A percentile compares a stretch with the other conserved stretches of the same genome.
Evolutionary conservation across 2,113 vertebrate genomes (phyloP).

Genomic region (Gnathonemus longibarbis): DNA sequence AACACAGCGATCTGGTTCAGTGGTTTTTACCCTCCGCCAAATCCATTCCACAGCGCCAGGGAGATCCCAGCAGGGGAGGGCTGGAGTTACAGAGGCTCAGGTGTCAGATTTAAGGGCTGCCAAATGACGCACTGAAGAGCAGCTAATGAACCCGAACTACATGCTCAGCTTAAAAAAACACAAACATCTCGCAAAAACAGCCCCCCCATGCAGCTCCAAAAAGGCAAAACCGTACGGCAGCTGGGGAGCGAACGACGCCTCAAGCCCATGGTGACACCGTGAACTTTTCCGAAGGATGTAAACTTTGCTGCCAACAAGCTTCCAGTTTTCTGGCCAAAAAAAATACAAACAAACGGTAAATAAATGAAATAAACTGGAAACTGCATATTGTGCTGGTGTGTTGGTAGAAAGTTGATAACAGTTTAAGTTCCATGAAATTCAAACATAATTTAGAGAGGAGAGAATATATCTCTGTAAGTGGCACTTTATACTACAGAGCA

Average conservation of each 20-base stretch:
- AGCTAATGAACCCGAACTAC: not conserved
- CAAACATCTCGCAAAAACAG: not conserved
- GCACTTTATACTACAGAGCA: not conserved
- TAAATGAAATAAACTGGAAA: not conserved
- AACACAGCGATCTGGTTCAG: not conserved
- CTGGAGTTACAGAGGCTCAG: not conserved
- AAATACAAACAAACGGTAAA: not conserved
- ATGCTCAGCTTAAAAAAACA: not conserved
- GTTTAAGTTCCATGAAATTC: not conserved
- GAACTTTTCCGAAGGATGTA: not conserved
- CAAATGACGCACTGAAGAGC: not conserved
- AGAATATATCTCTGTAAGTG: not conserved
- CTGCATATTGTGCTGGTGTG: not conserved
- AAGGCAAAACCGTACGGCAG: not conserved
- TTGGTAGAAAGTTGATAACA: not conserved
- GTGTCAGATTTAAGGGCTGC: not conserved
- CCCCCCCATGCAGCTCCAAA: not conserved
- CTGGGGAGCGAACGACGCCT: not conserved
- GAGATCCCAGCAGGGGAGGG: not conserved
- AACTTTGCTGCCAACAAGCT: not conserved
- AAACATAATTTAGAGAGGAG: not conserved
- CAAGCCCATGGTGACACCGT: not conserved
- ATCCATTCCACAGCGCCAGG: not conserved
- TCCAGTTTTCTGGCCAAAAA: not conserved
- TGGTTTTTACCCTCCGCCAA: not conserved